Base-by-base conservation (phyloP, 2,797 vertebrate genomes). In the Prunella strophiata region DNA sequence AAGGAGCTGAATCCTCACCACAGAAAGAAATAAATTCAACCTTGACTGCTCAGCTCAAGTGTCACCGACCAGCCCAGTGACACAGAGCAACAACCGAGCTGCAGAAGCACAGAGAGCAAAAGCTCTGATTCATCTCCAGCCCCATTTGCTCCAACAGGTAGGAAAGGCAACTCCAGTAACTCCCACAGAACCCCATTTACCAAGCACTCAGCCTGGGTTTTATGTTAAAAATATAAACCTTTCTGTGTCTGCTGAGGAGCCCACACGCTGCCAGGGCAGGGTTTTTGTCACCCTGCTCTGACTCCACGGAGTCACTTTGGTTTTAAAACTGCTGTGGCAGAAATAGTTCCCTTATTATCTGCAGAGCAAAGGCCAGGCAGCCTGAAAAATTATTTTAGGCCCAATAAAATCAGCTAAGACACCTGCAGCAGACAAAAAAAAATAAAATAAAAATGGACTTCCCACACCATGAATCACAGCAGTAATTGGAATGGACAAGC, bases 101-200 rank as follows among this genome's bases (percentile, higher is more conserved):
- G 8, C n/a, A 36, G 11, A 4, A 57, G 29, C 86, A 74, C 22
- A 25, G 16, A 62, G 71, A 48, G 3, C 3, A 51, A 45, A 54
- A 79, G 21, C 52, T 66, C 87, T 93, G 94, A 93, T 89, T 94
- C 87, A 96, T 80, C 85, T 25, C 21, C 16, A 62, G 32, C 30
- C 16, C 26, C 30, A 16, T 88, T 75, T 84, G 40, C 57, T 59
- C 22, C 30, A 66, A 73, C 48, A 17, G 16, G 75, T 51, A 43
- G 59, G 52, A 87, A 66, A 43, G 2, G 55, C 51, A 79, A 59
- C 84, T 61, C 9, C 1, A 73, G 8, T 19, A 70, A 82, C 92
- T 92, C 91, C 89, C 81, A 87, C 87, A 54, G 57, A 20, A 43
- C 32, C 70, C 48, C 74, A 68, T 62, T 72, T 70, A 52, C 63